Percentiles rank a stretch among this genome's conserved stretches.
phyloP scores from a whole-genome alignment of 1,140 invertebrate genomes.

The Brachionus rotundiformis region DNA sequence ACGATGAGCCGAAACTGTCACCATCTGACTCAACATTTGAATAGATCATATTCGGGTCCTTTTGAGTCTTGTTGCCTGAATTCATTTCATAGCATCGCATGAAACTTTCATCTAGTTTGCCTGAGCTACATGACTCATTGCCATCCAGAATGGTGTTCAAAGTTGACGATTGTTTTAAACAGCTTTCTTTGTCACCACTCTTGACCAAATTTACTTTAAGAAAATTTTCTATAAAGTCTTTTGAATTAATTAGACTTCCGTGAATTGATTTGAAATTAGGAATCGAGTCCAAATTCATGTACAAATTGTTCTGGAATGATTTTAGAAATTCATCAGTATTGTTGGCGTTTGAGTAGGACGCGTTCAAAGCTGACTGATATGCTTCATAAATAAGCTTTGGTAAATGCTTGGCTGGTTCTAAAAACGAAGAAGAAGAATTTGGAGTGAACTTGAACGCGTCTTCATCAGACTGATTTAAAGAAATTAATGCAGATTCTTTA shows the following conservation, averaged over 20 bases:
- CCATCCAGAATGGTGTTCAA: slow-evolving; percentile 3
- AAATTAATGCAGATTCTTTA: slow-evolving; percentile 17
- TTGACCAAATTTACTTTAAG: slow-evolving; percentile 16
- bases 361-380: slow-evolving; percentile 25
- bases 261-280: slow-evolving; percentile 42
- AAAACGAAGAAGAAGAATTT: slow-evolving; percentile 8
- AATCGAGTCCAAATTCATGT: slow-evolving; percentile 40
- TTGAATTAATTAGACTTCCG: slow-evolving; percentile 19
- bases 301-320: slow-evolving; percentile 39
- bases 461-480: not conserved
- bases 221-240: slow-evolving; percentile 46
- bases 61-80: not conserved
- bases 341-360: not conserved
- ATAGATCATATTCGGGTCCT: slow-evolving; percentile 40
- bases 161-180: not conserved
- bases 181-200: not conserved
- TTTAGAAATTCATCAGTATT: slow-evolving; percentile 16
- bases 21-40: slow-evolving; percentile 31
- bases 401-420: slow-evolving; percentile 22
- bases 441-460: not conserved
- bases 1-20: slow-evolving; percentile 7
- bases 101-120: slow-evolving; percentile 20
- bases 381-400: slow-evolving; percentile 44
- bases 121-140: slow-evolving; percentile 20
- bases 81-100: slow-evolving; percentile 28